phyloP scores from a whole-genome alignment of 2,888 invertebrate genomes.

The Selenia dentaria region DNA sequence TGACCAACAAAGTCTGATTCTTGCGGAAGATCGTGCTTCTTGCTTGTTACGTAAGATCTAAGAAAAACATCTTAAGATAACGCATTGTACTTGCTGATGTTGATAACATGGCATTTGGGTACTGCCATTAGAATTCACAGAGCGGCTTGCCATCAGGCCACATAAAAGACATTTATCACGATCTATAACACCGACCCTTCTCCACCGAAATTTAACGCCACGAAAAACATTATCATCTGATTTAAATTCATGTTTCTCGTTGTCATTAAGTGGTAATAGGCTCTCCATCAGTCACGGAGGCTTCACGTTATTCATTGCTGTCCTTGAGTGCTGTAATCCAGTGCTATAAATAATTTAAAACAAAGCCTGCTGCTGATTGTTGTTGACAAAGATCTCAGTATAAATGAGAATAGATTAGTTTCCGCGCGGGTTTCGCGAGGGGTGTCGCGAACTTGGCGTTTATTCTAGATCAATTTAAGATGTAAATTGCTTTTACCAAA shows the following conservation, averaged over 20 bases:
- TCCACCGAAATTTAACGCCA: constrained; percentile 19
- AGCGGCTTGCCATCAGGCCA: background rate
- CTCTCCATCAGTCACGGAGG: constrained; percentile 20
- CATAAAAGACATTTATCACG: constrained; percentile 10
- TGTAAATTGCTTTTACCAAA: background rate
- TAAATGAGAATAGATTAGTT: constrained; percentile 48
- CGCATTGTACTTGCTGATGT: too few relatives aligned
- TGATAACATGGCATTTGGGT: too few relatives aligned
- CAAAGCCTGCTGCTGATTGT: constrained; percentile 45
- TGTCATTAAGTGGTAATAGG: constrained; percentile 24
- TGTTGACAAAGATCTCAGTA: constrained; percentile 48
- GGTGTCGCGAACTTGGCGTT: background rate
- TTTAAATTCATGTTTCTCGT: constrained; percentile 25
- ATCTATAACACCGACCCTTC: constrained; percentile 11
- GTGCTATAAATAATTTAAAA: constrained; percentile 46
- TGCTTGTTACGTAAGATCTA: too few relatives aligned
- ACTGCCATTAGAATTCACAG: background rate
- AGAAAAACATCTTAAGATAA: too few relatives aligned
- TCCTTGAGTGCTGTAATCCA: constrained; percentile 22
- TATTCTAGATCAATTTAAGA: background rate
- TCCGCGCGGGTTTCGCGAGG: constrained; percentile 1
- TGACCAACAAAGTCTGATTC: too few relatives aligned
- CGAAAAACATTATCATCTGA: constrained; percentile 26
- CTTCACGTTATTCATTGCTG: constrained; percentile 13
- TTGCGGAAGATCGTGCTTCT: too few relatives aligned